Percentiles rank a stretch among this genome's conserved stretches.
These are phyloP conservation scores for Lipophrys pholis DNA, from an alignment of 2,113 vertebrate species.

Conservation along the genomic window DNA sequence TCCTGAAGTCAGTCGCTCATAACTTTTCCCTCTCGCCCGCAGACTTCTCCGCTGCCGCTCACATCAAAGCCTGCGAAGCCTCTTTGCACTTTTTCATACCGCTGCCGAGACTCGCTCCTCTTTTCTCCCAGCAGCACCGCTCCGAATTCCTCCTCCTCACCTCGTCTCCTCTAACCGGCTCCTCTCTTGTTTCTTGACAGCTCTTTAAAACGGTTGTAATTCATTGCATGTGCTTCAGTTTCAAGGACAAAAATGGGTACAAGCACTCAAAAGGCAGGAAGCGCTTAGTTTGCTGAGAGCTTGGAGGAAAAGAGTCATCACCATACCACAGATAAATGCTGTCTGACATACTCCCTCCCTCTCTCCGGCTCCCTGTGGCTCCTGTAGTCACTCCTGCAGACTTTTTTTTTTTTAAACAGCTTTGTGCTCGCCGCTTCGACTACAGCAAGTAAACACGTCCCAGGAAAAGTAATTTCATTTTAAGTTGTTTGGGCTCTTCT, in stretches of 20 bases:
- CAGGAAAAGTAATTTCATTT: constrained; percentile 23
- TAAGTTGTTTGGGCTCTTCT: constrained; percentile 7
- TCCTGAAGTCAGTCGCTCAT: constrained; percentile 7
- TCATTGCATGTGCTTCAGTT: constrained; percentile 62
- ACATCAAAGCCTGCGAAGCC: constrained; percentile 57
- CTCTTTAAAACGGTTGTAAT: constrained; percentile 63
- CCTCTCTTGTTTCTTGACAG: constrained; percentile 63
- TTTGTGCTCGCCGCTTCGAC: constrained; percentile 31
- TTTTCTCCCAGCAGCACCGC: constrained; percentile 28
- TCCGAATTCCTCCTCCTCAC: constrained; percentile 53
- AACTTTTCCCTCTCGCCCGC: constrained; percentile 3
- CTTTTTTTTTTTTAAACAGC: constrained; percentile 9
- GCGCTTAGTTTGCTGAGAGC: constrained; percentile 70
- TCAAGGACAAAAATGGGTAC: constrained; percentile 66
- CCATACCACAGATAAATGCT: constrained; percentile 75
- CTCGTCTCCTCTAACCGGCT: constrained; percentile 42
- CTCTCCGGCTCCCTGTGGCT: constrained; percentile 51
- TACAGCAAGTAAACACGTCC: constrained; percentile 18
- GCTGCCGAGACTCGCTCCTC: constrained; percentile 29
- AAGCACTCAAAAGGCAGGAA: constrained; percentile 70
- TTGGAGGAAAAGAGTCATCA: constrained; percentile 77
- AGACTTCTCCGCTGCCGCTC: constrained; percentile 21
- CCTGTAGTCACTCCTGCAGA: constrained; percentile 42
- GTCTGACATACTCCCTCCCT: constrained; percentile 63
- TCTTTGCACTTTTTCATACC: constrained; percentile 44